Percentiles rank a stretch among this genome's conserved stretches.
phyloP scores from a whole-genome alignment of 2,888 invertebrate genomes.

The Chymomyza amoena region DNA sequence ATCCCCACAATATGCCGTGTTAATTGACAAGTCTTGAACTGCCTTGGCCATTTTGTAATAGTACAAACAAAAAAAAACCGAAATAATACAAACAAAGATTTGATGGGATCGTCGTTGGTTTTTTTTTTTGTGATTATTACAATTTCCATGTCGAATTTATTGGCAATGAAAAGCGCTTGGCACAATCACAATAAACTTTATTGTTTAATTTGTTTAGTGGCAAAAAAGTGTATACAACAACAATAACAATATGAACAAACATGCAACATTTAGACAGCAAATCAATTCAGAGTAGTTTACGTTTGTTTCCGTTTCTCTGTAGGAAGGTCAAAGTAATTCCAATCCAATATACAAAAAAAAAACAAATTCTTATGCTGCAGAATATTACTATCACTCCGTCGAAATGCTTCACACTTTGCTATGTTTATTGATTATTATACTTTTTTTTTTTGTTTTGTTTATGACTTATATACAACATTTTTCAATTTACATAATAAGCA shows the following conservation, averaged over 20 bases:
- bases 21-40: not conserved
- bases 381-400: not conserved
- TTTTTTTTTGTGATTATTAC: not conserved
- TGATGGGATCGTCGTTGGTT: not conserved
- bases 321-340: constrained; percentile 17
- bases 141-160: constrained; percentile 49
- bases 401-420: constrained; percentile 21
- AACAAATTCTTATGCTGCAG: constrained; percentile 23
- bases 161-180: constrained; percentile 62
- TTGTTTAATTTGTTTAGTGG: constrained; percentile 65
- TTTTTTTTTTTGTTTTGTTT: constrained; percentile 33
- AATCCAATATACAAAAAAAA: constrained; percentile 41
- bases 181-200: constrained; percentile 67
- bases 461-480: constrained; percentile 44
- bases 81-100: constrained; percentile 1
- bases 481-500: not conserved
- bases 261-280: constrained; percentile 1
- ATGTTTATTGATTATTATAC: constrained; percentile 29
- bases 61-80: not conserved
- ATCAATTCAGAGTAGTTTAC: constrained; percentile 9
- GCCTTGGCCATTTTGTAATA: not conserved
- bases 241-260: not conserved
- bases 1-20: not conserved
- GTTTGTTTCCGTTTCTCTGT: not conserved
- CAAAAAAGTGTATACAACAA: constrained; percentile 24